Evolutionary conservation across 2,888 invertebrate genomes (phyloP).

Genomic region (Yponomeuta sedellus): DNA sequence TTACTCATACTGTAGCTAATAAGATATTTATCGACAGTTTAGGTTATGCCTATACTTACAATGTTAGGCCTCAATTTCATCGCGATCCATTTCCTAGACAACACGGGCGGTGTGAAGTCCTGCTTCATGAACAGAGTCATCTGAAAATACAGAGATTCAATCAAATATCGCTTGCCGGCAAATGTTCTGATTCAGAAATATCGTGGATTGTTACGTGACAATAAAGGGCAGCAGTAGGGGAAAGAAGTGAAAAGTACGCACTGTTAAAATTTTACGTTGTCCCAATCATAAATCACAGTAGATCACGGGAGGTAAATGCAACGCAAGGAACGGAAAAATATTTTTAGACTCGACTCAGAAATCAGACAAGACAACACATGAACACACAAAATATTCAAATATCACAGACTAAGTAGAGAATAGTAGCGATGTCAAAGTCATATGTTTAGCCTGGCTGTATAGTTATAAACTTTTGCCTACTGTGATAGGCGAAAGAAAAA

Average conservation of each 20-base stretch:
- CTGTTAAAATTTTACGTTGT: not conserved
- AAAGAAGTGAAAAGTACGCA: not conserved
- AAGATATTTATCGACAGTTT: too few relatives aligned
- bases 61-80: constrained; percentile 64
- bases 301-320: too few relatives aligned
- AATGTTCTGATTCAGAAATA: not conserved
- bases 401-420: too few relatives aligned
- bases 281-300: not conserved
- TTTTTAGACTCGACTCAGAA: too few relatives aligned
- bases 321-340: too few relatives aligned
- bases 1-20: too few relatives aligned
- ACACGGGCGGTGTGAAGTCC: constrained; percentile 54
- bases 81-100: constrained; percentile 59
- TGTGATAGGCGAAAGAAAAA: too few relatives aligned
- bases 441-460: too few relatives aligned
- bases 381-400: too few relatives aligned
- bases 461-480: too few relatives aligned
- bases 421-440: too few relatives aligned
- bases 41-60: constrained; percentile 34
- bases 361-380: too few relatives aligned
- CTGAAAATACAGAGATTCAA: constrained; percentile 33
- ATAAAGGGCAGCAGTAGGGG: not conserved
- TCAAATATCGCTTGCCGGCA: not conserved
- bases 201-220: not conserved
- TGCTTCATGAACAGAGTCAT: constrained; percentile 66